phyloP scores from a whole-genome alignment of 2,797 vertebrate genomes.

The Falco cherrug region DNA sequence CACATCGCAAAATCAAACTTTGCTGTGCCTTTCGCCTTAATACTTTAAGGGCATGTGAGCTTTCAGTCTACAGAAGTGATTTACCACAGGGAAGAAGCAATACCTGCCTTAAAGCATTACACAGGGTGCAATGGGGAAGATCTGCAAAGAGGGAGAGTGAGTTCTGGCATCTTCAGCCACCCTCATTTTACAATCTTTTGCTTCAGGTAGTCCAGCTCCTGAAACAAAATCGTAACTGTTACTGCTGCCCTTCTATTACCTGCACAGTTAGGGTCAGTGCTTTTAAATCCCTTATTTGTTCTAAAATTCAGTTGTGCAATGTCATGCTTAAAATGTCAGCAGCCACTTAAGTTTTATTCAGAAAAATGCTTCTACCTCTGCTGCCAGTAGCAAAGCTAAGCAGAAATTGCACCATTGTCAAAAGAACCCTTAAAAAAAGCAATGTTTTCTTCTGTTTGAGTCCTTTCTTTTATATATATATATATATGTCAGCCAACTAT shows the following conservation, averaged over 20 bases:
- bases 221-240: neutral
- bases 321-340: neutral
- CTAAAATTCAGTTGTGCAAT: neutral
- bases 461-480: neutral
- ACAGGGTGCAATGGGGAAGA: neutral
- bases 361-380: neutral
- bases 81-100: neutral
- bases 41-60: neutral
- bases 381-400: neutral
- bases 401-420: neutral
- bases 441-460: neutral
- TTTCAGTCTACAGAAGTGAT: neutral
- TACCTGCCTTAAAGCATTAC: neutral
- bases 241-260: neutral
- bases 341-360: neutral
- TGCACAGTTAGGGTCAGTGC: neutral
- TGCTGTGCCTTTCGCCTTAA: neutral
- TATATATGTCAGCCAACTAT: neutral
- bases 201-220: neutral
- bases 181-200: neutral
- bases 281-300: neutral
- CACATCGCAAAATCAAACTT: neutral
- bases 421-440: accelerated
- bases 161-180: neutral
- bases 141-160: neutral